These are phyloP conservation scores for Acrocephalus arundinaceus DNA, from an alignment of 2,113 vertebrate genomes.

Conservation along the genomic window DNA sequence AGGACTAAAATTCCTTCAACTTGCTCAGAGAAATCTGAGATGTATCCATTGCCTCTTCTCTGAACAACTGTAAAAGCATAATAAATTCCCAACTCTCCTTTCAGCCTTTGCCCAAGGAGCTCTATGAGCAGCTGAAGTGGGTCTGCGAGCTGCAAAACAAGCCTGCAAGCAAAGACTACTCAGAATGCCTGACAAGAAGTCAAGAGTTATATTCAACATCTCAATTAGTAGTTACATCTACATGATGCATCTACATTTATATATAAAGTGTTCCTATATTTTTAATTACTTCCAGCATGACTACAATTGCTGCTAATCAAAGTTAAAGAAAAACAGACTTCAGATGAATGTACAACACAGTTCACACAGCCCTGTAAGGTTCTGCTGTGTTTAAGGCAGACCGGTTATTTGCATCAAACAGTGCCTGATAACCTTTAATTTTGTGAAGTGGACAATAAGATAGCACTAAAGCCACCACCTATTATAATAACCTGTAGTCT, in stretches of 20 bases:
- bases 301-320: not conserved
- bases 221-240: not conserved
- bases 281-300: not conserved
- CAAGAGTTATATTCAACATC: not conserved
- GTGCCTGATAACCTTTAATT: not conserved
- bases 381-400: not conserved
- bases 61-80: constrained; percentile 34
- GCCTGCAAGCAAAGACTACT: not conserved
- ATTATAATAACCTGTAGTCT: not conserved
- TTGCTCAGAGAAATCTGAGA: constrained; percentile 26
- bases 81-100: not conserved
- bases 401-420: not conserved
- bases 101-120: not conserved
- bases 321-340: not conserved
- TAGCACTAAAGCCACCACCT: not conserved
- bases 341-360: not conserved
- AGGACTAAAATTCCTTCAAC: constrained; percentile 19
- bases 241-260: not conserved
- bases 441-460: not conserved
- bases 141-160: not conserved
- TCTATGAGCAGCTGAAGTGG: not conserved
- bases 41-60: not conserved
- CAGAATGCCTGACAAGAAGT: not conserved
- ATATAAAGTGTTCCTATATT: not conserved
- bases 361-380: not conserved